A percentile compares a stretch with the other conserved stretches of the same genome.
Conservation (phyloP, 2,888 invertebrate genomes). For the Torymus auratus region DNA sequence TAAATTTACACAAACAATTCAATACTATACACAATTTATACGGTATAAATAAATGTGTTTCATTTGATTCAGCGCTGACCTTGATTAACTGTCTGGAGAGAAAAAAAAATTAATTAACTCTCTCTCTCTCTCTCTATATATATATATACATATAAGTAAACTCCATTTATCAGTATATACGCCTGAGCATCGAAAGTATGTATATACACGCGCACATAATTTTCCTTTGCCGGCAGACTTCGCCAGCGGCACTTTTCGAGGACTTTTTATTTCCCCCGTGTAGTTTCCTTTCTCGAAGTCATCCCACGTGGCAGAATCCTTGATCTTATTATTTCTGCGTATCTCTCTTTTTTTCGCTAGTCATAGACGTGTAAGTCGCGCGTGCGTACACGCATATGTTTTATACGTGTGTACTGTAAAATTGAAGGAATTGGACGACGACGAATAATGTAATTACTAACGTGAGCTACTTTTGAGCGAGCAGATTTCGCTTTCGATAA, state of each 20-base stretch:
- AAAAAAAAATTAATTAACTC: slow-evolving; percentile 5
- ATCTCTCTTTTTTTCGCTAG: slow-evolving; percentile 25
- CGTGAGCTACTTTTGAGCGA: too few species aligned
- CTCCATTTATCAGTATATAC: neutral
- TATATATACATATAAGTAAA: neutral
- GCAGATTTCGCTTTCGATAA: slow-evolving; percentile 6
- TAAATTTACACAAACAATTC: neutral
- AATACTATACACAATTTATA: neutral
- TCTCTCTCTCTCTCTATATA: neutral
- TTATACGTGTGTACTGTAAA: neutral
- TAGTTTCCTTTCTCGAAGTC: slow-evolving; percentile 47
- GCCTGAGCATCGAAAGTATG: neutral
- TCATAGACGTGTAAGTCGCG: neutral
- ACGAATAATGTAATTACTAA: neutral
- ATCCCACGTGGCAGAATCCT: slow-evolving; percentile 53
- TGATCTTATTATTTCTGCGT: slow-evolving; percentile 54
- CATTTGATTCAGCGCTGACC: slow-evolving; percentile 11
- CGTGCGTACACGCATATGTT: neutral
- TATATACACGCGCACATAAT: neutral
- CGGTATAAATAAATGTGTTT: neutral
- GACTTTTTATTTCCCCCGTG: slow-evolving; percentile 5
- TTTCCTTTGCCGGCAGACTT: slow-evolving; percentile 15
- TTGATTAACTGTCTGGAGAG: slow-evolving; percentile 9
- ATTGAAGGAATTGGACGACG: slow-evolving; percentile 1
- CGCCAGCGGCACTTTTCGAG: slow-evolving; percentile 36